phyloP scores from a whole-genome alignment of 2,888 invertebrate species.

The Drosophila fulvimacula region DNA sequence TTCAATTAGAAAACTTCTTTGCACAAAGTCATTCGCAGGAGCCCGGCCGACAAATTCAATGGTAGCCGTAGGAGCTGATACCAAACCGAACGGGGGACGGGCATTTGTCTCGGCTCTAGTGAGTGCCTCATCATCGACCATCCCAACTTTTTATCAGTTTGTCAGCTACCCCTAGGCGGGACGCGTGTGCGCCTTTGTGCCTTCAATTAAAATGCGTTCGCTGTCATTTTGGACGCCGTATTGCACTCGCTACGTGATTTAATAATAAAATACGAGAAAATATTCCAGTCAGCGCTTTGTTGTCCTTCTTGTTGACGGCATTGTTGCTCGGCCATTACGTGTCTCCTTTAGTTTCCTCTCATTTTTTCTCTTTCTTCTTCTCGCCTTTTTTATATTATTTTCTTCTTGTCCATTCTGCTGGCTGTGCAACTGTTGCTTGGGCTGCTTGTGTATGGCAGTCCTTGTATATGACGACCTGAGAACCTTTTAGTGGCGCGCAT shows the following conservation, averaged over 20 bases:
- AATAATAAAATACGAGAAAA: slow-evolving; percentile 75
- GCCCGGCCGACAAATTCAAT: slow-evolving; percentile 44
- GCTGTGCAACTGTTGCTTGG: slow-evolving; percentile 70
- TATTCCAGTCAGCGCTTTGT: slow-evolving; percentile 75
- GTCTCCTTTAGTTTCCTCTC: slow-evolving; percentile 52
- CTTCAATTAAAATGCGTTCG: slow-evolving; percentile 80
- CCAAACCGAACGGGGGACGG: not conserved
- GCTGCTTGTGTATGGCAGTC: not conserved
- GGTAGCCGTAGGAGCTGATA: slow-evolving; percentile 28
- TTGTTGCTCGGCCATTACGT: slow-evolving; percentile 68
- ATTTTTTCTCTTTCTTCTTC: not conserved
- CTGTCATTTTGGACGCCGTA: slow-evolving; percentile 79
- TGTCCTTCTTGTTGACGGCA: slow-evolving; percentile 59
- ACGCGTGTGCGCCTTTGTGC: slow-evolving; percentile 32
- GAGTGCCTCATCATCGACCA: slow-evolving; percentile 66
- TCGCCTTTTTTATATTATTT: not conserved
- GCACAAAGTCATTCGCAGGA: slow-evolving; percentile 60
- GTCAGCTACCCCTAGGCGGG: slow-evolving; percentile 17
- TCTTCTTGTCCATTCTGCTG: slow-evolving; percentile 2
- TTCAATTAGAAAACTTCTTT: slow-evolving; percentile 78
- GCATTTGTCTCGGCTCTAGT: slow-evolving; percentile 28
- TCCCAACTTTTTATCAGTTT: slow-evolving; percentile 48
- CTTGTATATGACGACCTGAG: not conserved
- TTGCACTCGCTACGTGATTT: slow-evolving; percentile 78
- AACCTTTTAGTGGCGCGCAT: slow-evolving; percentile 5